Conservation (phyloP, 2,888 invertebrate species). For the Aethes cnicana region DNA sequence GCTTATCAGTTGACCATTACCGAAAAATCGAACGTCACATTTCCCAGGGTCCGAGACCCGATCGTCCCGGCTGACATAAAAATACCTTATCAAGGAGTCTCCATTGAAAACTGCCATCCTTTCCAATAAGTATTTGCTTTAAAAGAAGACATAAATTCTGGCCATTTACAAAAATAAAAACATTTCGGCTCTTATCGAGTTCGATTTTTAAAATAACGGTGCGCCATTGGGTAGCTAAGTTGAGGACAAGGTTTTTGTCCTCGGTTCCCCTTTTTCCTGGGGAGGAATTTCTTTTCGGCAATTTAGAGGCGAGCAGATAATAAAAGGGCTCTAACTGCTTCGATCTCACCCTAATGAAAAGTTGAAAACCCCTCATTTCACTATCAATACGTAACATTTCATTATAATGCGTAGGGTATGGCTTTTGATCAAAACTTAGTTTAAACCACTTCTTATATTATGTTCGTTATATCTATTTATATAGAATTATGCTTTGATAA, state of each 20-base stretch:
- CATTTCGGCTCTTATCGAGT: conserved; percentile 78
- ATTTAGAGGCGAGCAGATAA: conserved; percentile 81
- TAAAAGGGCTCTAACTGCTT: conserved; percentile 82
- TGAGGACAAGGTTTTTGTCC: conserved; percentile 75
- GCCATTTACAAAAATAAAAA: conserved; percentile 79
- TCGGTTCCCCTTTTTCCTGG: conserved; percentile 71
- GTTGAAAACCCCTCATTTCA: conserved; percentile 73
- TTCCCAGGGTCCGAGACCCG: conserved; percentile 72
- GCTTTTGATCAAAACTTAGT: no score
- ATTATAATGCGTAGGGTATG: conserved; percentile 32
- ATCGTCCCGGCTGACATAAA: conserved; percentile 65
- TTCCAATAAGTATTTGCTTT: conserved; percentile 76
- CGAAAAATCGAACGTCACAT: conserved; percentile 80
- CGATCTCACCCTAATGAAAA: conserved; percentile 80
- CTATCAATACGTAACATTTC: conserved; percentile 70
- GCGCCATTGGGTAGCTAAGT: conserved; percentile 74
- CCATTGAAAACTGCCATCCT: conserved; percentile 70
- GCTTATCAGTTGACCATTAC: conserved; percentile 83
- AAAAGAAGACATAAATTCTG: conserved; percentile 74
- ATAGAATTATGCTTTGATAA: no score
- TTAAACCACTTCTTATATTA: no score
- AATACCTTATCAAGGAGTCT: conserved; percentile 70
- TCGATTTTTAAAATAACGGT: conserved; percentile 81
- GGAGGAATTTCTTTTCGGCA: conserved; percentile 79
- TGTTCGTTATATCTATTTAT: no score